phyloP scores from a whole-genome alignment of 92 coral and sea anemone species.

The Umimayanthus chanpuru region DNA sequence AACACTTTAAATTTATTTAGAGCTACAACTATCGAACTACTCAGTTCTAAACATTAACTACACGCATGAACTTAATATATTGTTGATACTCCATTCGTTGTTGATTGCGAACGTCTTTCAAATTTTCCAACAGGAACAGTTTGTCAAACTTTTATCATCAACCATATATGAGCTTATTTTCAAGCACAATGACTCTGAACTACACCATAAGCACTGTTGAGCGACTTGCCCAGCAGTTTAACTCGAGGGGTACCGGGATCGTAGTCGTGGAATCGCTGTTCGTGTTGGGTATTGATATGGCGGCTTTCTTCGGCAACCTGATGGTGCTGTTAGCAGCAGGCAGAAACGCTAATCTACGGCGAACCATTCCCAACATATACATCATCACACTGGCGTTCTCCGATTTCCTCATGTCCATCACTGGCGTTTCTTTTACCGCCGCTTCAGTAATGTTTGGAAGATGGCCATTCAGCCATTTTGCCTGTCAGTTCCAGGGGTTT shows the following conservation, averaged over 20 bases:
- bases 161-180: too few relatives aligned
- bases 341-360: constrained; percentile 58
- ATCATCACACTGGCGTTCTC: too few relatives aligned
- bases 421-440: constrained; percentile 37
- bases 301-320: constrained; percentile 59
- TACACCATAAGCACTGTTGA: not conserved
- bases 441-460: constrained; percentile 25
- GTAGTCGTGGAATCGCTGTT: constrained; percentile 20
- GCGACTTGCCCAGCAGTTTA: not conserved
- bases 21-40: too few relatives aligned
- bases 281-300: constrained; percentile 49
- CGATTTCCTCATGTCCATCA: too few relatives aligned
- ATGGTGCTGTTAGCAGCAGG: constrained; percentile 42
- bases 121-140: too few relatives aligned
- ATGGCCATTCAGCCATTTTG: not conserved
- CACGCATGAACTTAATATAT: too few relatives aligned
- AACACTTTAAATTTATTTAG: too few relatives aligned
- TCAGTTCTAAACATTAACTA: too few relatives aligned
- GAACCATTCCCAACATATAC: constrained; percentile 60
- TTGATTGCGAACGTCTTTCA: too few relatives aligned
- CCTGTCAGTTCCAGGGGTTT: constrained; percentile 44
- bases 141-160: too few relatives aligned
- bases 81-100: too few relatives aligned
- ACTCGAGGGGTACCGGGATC: not conserved
- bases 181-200: too few relatives aligned